A percentile compares a stretch with the other conserved stretches of the same genome.
These are phyloP conservation scores for Drosophila gaucha DNA, from an alignment of 2,888 invertebrate genomes.

Conservation along the genomic window DNA sequence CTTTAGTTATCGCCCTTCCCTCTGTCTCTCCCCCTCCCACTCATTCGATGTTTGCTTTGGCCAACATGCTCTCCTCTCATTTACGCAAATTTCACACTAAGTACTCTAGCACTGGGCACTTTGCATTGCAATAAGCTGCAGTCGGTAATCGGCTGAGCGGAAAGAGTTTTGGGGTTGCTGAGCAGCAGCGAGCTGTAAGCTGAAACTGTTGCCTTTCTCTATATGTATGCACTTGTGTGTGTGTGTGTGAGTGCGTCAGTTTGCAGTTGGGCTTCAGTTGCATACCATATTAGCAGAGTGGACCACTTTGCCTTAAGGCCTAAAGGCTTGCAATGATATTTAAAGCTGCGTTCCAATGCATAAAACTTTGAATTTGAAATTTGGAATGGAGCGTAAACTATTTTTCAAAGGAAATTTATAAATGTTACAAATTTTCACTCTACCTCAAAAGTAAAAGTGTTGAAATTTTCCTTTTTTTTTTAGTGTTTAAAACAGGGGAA, in stretches of 20 bases:
- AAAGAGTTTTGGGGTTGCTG: slow-evolving; percentile 1
- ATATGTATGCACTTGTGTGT: neutral
- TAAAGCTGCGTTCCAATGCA: neutral
- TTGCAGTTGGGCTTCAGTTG: slow-evolving; percentile 13
- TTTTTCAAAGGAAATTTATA: too few species aligned
- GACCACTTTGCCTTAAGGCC: neutral
- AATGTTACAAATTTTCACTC: too few species aligned
- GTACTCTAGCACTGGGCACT: slow-evolving; percentile 47
- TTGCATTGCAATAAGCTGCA: slow-evolving; percentile 44
- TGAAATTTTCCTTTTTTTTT: too few species aligned
- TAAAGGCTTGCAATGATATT: neutral
- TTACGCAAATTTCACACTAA: slow-evolving; percentile 72
- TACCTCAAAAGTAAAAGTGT: too few species aligned
- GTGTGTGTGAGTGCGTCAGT: slow-evolving; percentile 8
- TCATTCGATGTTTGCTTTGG: slow-evolving; percentile 24
- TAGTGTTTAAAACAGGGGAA: too few species aligned
- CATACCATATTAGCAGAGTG: slow-evolving; percentile 4
- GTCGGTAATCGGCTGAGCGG: neutral
- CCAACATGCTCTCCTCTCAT: slow-evolving; percentile 38
- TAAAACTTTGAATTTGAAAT: neutral
- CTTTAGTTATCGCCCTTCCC: neutral
- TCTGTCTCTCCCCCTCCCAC: neutral
- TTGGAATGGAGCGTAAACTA: neutral
- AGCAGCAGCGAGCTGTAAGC: slow-evolving; percentile 37
- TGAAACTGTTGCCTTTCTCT: slow-evolving; percentile 37